Percentiles rank a stretch among this genome's conserved stretches.
Evolutionary conservation across 2,888 invertebrate genomes (phyloP).

Genomic region (Icerya purchasi): DNA sequence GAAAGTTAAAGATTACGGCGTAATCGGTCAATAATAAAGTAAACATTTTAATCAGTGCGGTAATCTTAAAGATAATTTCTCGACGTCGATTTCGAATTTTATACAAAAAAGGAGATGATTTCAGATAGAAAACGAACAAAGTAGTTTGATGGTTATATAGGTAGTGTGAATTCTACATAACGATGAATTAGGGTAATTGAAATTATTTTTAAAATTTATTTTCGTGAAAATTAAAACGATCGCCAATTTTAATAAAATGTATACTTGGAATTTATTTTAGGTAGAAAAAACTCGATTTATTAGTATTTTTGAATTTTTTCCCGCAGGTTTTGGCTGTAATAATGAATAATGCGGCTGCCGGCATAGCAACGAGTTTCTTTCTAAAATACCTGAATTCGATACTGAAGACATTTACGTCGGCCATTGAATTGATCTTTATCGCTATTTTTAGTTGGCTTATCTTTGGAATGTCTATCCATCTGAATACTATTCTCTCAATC

Average conservation of each 20-base stretch:
- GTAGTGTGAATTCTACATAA: too few species aligned
- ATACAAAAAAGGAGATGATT: too few species aligned
- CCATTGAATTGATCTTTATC: constrained; percentile 72
- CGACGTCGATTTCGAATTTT: too few species aligned
- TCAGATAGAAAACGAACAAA: too few species aligned
- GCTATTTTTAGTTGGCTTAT: constrained; percentile 68
- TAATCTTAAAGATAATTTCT: too few species aligned
- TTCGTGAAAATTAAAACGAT: too few species aligned
- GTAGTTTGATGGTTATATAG: too few species aligned
- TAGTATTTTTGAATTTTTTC: background rate
- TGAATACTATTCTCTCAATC: constrained; percentile 62
- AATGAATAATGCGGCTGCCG: constrained; percentile 72
- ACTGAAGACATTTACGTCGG: constrained; percentile 86
- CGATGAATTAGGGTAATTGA: too few species aligned
- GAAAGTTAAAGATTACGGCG: too few species aligned
- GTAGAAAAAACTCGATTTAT: background rate
- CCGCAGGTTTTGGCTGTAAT: constrained; percentile 31
- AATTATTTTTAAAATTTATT: too few species aligned
- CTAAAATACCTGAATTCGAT: constrained; percentile 82
- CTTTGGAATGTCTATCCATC: constrained; percentile 63
- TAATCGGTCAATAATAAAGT: too few species aligned
- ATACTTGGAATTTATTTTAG: background rate
- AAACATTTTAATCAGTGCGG: too few species aligned
- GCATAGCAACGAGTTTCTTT: constrained; percentile 84
- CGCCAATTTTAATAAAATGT: background rate